These are phyloP conservation scores for Sebastes variabilis DNA, from an alignment of 2,797 vertebrate species.

Conservation along the genomic window DNA sequence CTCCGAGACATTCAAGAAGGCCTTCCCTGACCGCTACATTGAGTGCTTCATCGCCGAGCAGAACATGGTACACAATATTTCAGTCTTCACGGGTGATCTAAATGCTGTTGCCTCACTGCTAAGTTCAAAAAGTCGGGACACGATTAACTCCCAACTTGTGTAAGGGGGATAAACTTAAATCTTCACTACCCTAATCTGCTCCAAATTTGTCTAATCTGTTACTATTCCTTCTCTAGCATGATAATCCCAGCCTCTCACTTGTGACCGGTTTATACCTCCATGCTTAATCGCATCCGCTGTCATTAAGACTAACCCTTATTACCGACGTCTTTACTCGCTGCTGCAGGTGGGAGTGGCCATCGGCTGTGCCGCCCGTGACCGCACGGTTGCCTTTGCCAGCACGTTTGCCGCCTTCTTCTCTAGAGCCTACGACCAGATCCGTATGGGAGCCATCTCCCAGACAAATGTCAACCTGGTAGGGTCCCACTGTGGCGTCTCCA, in stretches of 20 bases:
- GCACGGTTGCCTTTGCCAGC: slow-evolving; percentile 86
- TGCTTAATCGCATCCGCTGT: neutral
- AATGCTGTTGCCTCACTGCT: neutral
- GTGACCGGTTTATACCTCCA: neutral
- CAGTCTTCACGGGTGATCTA: accelerated
- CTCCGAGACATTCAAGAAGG: slow-evolving; percentile 87
- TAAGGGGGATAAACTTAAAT: neutral
- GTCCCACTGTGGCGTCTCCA: slow-evolving; percentile 89
- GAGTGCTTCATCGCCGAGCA: slow-evolving; percentile 92
- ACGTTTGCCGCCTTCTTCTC: slow-evolving; percentile 89
- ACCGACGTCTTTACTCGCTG: neutral
- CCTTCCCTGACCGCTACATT: slow-evolving; percentile 88
- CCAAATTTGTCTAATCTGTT: slow-evolving; percentile 52
- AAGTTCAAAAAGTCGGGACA: neutral
- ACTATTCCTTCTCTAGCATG: slow-evolving; percentile 36
- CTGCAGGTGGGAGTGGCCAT: slow-evolving; percentile 88
- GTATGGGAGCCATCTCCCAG: slow-evolving; percentile 87
- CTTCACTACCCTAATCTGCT: slow-evolving; percentile 43
- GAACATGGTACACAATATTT: slow-evolving; percentile 65
- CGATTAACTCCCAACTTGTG: neutral
- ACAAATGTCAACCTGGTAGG: slow-evolving; percentile 88
- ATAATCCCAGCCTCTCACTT: slow-evolving; percentile 14
- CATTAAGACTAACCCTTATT: neutral
- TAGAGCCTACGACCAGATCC: slow-evolving; percentile 89
- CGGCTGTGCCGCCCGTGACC: slow-evolving; percentile 86